Conservation (phyloP, 2,113 vertebrate genomes). For the Egretta garzetta region DNA sequence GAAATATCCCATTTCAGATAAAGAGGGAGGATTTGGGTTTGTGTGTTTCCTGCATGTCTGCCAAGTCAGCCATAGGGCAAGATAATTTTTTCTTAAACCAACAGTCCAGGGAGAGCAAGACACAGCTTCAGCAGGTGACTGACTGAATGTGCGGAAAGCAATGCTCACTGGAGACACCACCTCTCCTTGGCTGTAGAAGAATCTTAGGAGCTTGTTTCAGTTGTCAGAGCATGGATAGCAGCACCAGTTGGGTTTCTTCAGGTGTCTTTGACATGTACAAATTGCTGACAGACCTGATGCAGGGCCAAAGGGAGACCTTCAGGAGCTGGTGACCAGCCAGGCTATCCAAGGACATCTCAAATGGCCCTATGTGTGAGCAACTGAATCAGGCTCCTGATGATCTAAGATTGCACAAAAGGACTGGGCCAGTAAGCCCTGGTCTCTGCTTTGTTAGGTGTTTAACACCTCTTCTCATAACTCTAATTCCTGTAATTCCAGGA, state of each 20-base stretch:
- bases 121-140: not conserved
- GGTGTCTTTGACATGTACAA: not conserved
- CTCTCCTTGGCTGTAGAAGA: not conserved
- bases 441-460: not conserved
- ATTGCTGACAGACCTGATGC: not conserved
- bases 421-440: not conserved
- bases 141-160: not conserved
- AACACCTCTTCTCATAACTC: not conserved
- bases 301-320: not conserved
- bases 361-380: not conserved
- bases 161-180: not conserved
- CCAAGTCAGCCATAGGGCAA: not conserved
- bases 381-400: not conserved
- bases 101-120: not conserved
- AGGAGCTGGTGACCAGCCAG: not conserved
- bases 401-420: not conserved
- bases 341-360: not conserved
- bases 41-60: not conserved
- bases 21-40: not conserved
- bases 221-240: not conserved
- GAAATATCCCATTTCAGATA: not conserved
- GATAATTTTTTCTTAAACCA: not conserved
- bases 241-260: not conserved
- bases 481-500: not conserved
- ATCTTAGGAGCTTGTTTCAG: not conserved